Evolutionary conservation across 2,797 vertebrate species (phyloP).

Genomic region (Poeciliopsis turneri): DNA sequence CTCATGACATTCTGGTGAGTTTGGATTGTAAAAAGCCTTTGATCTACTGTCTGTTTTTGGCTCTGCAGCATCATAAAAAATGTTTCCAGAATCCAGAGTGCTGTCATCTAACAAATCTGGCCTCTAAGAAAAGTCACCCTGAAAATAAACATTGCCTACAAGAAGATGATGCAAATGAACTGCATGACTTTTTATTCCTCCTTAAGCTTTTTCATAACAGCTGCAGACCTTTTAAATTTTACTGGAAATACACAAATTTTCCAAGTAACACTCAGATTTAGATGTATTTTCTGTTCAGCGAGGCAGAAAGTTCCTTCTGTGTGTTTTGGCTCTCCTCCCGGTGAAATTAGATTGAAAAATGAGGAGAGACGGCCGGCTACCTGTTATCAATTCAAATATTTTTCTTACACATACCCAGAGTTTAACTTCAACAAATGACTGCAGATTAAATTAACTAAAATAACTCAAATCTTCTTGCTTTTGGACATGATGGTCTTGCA

Average conservation of each 20-base stretch:
- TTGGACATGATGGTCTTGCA: constrained; percentile 35
- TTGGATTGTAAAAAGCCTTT: constrained; percentile 28
- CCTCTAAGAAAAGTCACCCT: background rate
- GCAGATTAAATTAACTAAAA: constrained; percentile 80
- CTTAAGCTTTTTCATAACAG: constrained; percentile 20
- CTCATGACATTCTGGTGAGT: constrained; percentile 27
- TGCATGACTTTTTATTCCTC: constrained; percentile 15
- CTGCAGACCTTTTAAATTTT: constrained; percentile 33
- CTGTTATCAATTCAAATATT: constrained; percentile 87
- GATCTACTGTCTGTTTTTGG: constrained; percentile 37
- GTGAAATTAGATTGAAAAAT: constrained; percentile 77
- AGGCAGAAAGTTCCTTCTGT: constrained; percentile 57
- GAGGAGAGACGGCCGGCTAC: constrained; percentile 76
- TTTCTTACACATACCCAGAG: constrained; percentile 80
- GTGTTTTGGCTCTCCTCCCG: constrained; percentile 68
- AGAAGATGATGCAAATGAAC: constrained; percentile 17
- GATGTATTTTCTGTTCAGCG: constrained; percentile 54
- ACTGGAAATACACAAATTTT: constrained; percentile 28
- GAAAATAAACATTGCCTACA: constrained; percentile 6
- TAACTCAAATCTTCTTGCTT: constrained; percentile 60
- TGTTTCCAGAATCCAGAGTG: constrained; percentile 5
- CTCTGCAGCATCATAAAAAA: constrained; percentile 24
- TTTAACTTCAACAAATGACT: constrained; percentile 81
- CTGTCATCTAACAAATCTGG: constrained; percentile 24
- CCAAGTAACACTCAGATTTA: constrained; percentile 33